phyloP scores from a whole-genome alignment of 2,888 invertebrate genomes.

The Idaea biselata region DNA sequence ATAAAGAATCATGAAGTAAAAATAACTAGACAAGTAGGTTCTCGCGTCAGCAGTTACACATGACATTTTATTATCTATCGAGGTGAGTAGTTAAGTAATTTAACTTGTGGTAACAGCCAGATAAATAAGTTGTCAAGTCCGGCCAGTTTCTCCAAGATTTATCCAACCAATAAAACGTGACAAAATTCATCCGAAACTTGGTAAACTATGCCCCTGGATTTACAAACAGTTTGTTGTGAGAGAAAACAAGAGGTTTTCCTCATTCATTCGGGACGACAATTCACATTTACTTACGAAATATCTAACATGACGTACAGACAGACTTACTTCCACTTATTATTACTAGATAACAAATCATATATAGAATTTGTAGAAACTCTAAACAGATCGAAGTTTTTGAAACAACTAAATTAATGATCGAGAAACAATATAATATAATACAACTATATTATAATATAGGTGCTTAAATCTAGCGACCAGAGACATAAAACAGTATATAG shows the following conservation, averaged over 20 bases:
- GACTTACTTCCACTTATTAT: constrained; percentile 22
- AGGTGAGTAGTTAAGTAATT: background rate
- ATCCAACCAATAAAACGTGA: constrained; percentile 12
- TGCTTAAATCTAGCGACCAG: constrained; percentile 9
- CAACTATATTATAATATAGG: constrained; percentile 6
- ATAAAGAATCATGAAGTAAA: too few relatives aligned
- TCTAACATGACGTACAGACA: constrained; percentile 31
- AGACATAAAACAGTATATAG: constrained; percentile 12
- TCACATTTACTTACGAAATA: constrained; percentile 13
- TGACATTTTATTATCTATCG: background rate
- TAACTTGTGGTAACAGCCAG: background rate
- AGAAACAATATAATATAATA: constrained; percentile 4
- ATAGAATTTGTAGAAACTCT: constrained; percentile 16
- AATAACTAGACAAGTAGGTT: too few relatives aligned
- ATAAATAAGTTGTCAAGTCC: background rate
- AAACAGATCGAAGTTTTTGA: constrained; percentile 13
- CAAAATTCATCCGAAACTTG: constrained; percentile 34
- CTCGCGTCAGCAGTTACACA: too few relatives aligned
- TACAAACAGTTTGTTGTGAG: background rate
- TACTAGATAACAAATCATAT: constrained; percentile 14
- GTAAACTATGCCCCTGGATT: constrained; percentile 23
- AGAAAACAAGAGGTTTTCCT: background rate
- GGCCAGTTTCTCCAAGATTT: background rate
- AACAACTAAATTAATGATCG: constrained; percentile 13
- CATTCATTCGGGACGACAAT: background rate